Evolutionary conservation across 2,113 vertebrate species (phyloP).

Genomic region (Callipepla squamata): DNA sequence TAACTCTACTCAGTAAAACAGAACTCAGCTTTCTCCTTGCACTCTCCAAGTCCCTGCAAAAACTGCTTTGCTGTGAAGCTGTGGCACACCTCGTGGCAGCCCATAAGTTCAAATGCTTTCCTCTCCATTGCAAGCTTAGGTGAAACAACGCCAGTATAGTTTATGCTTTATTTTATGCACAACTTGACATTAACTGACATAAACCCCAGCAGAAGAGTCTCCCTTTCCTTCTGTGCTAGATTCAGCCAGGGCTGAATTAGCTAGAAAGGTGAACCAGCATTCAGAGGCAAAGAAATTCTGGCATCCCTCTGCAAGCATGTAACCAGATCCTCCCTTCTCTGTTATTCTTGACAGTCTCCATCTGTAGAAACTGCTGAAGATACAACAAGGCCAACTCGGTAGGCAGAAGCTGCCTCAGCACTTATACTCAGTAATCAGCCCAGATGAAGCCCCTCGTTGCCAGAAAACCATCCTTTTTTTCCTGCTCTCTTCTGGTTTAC

Average conservation of each 20-base stretch:
- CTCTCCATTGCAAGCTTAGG: background rate
- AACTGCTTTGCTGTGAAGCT: constrained; percentile 6
- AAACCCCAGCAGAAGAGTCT: background rate
- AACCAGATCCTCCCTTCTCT: constrained; percentile 13
- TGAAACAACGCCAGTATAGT: background rate
- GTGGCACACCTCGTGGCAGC: background rate
- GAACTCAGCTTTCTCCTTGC: background rate
- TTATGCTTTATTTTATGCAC: background rate
- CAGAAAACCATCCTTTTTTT: background rate
- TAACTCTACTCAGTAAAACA: constrained; percentile 12
- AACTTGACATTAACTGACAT: background rate
- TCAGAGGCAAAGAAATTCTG: constrained; percentile 11
- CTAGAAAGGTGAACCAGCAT: background rate
- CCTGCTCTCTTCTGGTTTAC: background rate
- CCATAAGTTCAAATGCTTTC: background rate
- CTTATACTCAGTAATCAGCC: background rate
- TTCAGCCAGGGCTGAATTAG: background rate
- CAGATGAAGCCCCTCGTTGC: background rate
- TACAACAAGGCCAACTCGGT: constrained; percentile 2
- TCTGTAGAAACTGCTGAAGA: background rate
- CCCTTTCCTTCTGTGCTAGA: background rate
- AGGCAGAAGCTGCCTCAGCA: background rate
- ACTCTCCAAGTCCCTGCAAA: background rate
- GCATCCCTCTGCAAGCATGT: constrained; percentile 18
- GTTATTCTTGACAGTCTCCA: constrained; percentile 13